These are phyloP conservation scores for Poeciliopsis paucimaculata DNA, from an alignment of 2,797 vertebrate species.

Conservation along the genomic window DNA sequence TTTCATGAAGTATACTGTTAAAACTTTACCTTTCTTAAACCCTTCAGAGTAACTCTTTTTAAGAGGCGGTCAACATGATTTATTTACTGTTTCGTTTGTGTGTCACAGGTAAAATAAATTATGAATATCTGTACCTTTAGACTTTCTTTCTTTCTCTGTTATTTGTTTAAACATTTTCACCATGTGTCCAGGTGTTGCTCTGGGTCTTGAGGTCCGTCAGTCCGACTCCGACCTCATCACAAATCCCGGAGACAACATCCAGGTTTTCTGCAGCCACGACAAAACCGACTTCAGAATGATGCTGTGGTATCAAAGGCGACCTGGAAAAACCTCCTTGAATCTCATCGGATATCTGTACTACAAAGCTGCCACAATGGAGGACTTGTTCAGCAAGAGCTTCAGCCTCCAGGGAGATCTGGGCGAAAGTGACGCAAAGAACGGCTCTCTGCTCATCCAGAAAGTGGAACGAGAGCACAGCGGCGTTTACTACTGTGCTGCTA, in stretches of 20 bases:
- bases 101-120: not conserved
- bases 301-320: slow-evolving; percentile 37
- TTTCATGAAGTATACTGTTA: not conserved
- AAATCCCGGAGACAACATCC: not conserved
- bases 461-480: slow-evolving; percentile 7
- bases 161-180: not conserved
- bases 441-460: slow-evolving; percentile 8
- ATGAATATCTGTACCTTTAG: fast-evolving
- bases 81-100: slow-evolving; percentile 12
- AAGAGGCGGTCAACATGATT: slow-evolving; percentile 10
- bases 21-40: not conserved
- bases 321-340: slow-evolving; percentile 30
- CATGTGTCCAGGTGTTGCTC: slow-evolving; percentile 6
- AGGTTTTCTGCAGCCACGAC: slow-evolving; percentile 39
- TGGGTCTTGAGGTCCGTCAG: slow-evolving; percentile 31
- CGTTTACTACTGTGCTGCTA: slow-evolving; percentile 54
- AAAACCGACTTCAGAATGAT: slow-evolving; percentile 27
- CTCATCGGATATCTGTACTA: slow-evolving; percentile 40
- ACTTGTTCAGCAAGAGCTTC: slow-evolving; percentile 20
- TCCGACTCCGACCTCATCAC: slow-evolving; percentile 12
- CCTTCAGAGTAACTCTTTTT: not conserved
- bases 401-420: slow-evolving; percentile 32
- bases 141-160: not conserved
- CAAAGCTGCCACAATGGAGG: not conserved
- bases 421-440: slow-evolving; percentile 27